Conservation (phyloP, 2,888 invertebrate genomes). For the Diarsia dahlii region DNA sequence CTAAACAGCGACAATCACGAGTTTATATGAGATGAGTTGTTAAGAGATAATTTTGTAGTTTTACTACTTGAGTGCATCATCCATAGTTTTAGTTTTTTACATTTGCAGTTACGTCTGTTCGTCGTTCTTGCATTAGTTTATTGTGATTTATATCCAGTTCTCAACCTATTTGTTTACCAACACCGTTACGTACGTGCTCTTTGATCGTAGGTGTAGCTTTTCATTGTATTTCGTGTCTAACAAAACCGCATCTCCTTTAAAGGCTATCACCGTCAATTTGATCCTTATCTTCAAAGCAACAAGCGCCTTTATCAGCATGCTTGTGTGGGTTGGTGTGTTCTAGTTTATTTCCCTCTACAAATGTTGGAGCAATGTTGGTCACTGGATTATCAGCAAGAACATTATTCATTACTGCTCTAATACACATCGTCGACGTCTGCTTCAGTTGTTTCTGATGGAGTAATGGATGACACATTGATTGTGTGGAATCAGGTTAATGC, state of each 20-base stretch:
- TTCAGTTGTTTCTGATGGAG: not conserved
- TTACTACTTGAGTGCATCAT: not conserved
- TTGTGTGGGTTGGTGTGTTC: conserved; percentile 42
- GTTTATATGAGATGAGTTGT: conserved; percentile 10
- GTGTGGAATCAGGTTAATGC: conserved; percentile 25
- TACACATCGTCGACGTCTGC: conserved; percentile 3
- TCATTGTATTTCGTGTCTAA: conserved; percentile 36
- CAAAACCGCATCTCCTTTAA: conserved; percentile 42
- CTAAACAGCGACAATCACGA: conserved; percentile 14
- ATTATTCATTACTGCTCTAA: conserved; percentile 44
- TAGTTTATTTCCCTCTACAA: conserved; percentile 52
- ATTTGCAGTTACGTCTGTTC: conserved; percentile 1
- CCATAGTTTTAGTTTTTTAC: not conserved
- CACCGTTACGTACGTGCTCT: conserved; percentile 18
- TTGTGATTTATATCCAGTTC: conserved; percentile 2
- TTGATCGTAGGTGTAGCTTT: conserved; percentile 23
- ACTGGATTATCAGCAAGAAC: conserved; percentile 24
- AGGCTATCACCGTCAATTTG: conserved; percentile 56
- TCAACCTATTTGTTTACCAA: conserved; percentile 45
- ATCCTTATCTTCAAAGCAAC: conserved; percentile 58
- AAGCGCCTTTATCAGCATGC: conserved; percentile 51
- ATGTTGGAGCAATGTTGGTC: conserved; percentile 24
- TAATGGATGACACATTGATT: conserved; percentile 21
- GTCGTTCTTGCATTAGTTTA: not conserved
- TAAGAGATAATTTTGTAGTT: conserved; percentile 1